A percentile compares a stretch with the other conserved stretches of the same genome.
These are phyloP conservation scores for Tarsius wallacei DNA, from an alignment of 2,797 vertebrate genomes.

Conservation along the genomic window DNA sequence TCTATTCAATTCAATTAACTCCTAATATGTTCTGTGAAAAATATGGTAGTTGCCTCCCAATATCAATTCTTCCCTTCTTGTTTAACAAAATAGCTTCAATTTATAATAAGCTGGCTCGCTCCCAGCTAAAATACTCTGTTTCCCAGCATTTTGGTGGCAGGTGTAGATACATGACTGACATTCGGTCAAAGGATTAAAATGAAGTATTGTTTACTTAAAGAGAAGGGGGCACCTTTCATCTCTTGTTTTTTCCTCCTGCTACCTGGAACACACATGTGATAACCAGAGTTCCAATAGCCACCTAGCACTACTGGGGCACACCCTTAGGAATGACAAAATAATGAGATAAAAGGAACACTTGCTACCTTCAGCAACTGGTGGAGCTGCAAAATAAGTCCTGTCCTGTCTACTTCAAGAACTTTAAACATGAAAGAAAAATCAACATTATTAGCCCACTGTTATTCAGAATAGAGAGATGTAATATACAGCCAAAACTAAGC, in stretches of 20 bases:
- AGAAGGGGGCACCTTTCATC: background rate
- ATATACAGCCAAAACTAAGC: background rate
- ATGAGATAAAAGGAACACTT: background rate
- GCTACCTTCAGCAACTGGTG: background rate
- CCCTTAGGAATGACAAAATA: background rate
- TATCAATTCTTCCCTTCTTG: background rate
- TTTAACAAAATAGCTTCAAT: background rate
- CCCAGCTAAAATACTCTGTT: background rate
- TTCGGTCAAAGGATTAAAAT: background rate
- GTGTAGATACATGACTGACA: background rate
- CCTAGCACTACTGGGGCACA: background rate
- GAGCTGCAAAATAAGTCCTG: background rate
- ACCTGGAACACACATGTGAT: background rate
- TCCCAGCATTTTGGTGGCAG: background rate
- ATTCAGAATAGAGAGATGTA: background rate
- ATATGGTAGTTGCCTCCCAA: background rate
- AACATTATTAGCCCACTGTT: background rate
- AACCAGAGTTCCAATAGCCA: background rate
- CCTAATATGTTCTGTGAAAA: background rate
- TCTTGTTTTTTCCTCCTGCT: background rate
- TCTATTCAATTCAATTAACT: constrained; percentile 41
- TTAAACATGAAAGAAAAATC: constrained; percentile 3
- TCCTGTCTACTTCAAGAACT: background rate
- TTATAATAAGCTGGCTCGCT: background rate
- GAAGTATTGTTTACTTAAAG: background rate